phyloP scores from a whole-genome alignment of 2,888 invertebrate species.

The Eremobia ochroleuca region DNA sequence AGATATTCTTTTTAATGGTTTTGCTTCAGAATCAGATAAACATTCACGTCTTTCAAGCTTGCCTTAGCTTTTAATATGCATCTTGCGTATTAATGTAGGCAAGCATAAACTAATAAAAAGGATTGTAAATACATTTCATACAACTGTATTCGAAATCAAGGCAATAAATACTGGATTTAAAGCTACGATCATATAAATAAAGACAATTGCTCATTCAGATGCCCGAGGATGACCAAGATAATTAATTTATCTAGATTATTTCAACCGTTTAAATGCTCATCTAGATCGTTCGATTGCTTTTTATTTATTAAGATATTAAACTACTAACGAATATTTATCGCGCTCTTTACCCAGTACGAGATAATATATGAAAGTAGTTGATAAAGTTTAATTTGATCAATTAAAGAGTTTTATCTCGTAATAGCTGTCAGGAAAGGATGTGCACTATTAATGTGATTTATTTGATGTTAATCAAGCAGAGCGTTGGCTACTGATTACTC shows the following conservation, averaged over 20 bases:
- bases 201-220: constrained; percentile 66
- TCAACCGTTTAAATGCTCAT: constrained; percentile 60
- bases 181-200: constrained; percentile 54
- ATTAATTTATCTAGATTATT: constrained; percentile 62
- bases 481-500: constrained; percentile 35
- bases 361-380: constrained; percentile 45
- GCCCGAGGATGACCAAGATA: constrained; percentile 52
- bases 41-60: constrained; percentile 39
- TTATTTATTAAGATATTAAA: constrained; percentile 59
- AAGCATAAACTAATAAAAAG: constrained; percentile 44
- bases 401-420: constrained; percentile 47
- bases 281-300: constrained; percentile 57
- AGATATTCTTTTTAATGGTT: constrained; percentile 33
- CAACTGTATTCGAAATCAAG: constrained; percentile 47
- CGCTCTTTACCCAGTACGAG: constrained; percentile 30
- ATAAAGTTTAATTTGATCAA: constrained; percentile 56
- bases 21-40: constrained; percentile 34
- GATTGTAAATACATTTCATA: constrained; percentile 49
- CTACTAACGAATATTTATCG: constrained; percentile 63
- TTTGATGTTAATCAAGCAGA: constrained; percentile 40
- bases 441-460: constrained; percentile 49
- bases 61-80: constrained; percentile 39
- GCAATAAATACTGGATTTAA: constrained; percentile 56
- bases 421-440: constrained; percentile 48
- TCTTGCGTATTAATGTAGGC: constrained; percentile 18